phyloP scores from a whole-genome alignment of 1,140 invertebrate genomes.

The Brachystomella parvula region DNA sequence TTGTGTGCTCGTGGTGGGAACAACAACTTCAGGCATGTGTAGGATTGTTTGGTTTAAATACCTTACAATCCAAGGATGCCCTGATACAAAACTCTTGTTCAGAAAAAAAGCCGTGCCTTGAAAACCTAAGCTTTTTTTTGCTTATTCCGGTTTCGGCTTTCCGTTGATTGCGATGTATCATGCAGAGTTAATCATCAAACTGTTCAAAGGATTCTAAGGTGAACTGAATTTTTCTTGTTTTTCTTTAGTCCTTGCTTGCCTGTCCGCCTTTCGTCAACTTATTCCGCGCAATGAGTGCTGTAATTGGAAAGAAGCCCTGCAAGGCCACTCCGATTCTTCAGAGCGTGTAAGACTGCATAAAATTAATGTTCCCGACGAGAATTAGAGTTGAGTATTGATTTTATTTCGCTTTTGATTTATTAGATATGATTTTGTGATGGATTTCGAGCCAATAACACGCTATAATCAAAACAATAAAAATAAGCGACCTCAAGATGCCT shows the following conservation, averaged over 20 bases:
- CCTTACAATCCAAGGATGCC: slow-evolving; percentile 14
- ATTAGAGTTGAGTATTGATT: slow-evolving; percentile 8
- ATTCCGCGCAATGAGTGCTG: slow-evolving; percentile 59
- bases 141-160: too few species aligned
- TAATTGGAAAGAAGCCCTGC: slow-evolving; percentile 50
- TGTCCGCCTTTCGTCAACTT: slow-evolving; percentile 91
- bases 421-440: slow-evolving; percentile 35
- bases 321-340: slow-evolving; percentile 76
- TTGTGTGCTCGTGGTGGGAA: slow-evolving; percentile 26
- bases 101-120: not conserved
- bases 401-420: slow-evolving; percentile 9
- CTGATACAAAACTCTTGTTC: slow-evolving; percentile 12
- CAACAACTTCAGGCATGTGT: slow-evolving; percentile 20
- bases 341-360: slow-evolving; percentile 75
- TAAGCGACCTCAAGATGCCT: slow-evolving; percentile 22
- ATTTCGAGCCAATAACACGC: slow-evolving; percentile 31
- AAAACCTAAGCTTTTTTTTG: not conserved
- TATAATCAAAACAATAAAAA: slow-evolving; percentile 24
- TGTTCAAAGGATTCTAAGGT: too few species aligned
- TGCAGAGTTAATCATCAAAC: too few species aligned
- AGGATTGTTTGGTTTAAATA: slow-evolving; percentile 9
- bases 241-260: slow-evolving; percentile 61
- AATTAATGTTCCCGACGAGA: not conserved
- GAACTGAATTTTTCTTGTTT: slow-evolving; percentile 8
- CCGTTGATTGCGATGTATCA: too few species aligned